These are phyloP conservation scores for Pundamilia nyererei DNA, from an alignment of 2,113 vertebrate genomes.

Conservation along the genomic window DNA sequence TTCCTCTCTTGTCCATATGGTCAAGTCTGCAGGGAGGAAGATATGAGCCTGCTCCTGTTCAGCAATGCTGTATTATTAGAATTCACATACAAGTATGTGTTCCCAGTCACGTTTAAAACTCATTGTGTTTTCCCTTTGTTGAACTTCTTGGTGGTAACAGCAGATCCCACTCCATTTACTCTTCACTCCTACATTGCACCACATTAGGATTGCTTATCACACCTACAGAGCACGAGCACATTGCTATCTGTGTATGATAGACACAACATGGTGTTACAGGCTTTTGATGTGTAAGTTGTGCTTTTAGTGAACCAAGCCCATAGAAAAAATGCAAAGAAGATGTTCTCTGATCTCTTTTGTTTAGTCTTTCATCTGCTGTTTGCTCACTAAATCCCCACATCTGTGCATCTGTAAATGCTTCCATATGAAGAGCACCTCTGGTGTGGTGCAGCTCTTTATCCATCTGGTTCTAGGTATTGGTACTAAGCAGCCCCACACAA, in stretches of 20 bases:
- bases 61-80: constrained; percentile 16
- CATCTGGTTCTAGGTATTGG: constrained; percentile 23
- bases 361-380: neutral
- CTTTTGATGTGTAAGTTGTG: neutral
- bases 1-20: constrained; percentile 48
- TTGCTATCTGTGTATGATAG: constrained; percentile 1
- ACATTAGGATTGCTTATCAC: constrained; percentile 28
- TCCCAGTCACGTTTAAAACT: neutral
- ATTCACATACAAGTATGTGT: neutral
- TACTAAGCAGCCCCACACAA: neutral
- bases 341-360: neutral
- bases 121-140: neutral
- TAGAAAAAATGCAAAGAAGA: neutral
- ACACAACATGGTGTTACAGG: constrained; percentile 13
- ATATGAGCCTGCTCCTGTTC: neutral
- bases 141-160: neutral
- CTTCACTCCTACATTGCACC: constrained; percentile 10
- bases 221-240: constrained; percentile 28
- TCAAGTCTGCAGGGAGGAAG: constrained; percentile 26
- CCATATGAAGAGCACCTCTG: constrained; percentile 49
- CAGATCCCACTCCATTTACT: constrained; percentile 2
- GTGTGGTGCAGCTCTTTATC: constrained; percentile 4
- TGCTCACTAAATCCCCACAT: constrained; percentile 11
- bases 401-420: constrained; percentile 60
- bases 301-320: neutral